A percentile compares a stretch with the other conserved stretches of the same genome.
Evolutionary conservation across 2,888 invertebrate genomes (phyloP).

Genomic region (Cetonia aurata): DNA sequence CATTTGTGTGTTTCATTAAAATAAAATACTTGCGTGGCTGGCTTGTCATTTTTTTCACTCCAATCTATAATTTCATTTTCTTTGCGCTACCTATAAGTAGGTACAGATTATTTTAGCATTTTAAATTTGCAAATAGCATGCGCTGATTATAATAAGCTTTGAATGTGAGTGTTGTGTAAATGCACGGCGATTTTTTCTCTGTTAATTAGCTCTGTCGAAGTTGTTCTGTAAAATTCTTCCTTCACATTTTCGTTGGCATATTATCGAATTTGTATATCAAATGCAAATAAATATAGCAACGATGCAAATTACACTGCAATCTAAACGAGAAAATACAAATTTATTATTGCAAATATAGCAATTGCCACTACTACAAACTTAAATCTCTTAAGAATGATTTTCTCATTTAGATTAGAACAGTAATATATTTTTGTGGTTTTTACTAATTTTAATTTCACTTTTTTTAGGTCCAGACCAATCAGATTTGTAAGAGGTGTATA

Average conservation of each 20-base stretch:
- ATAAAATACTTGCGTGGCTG: conserved; percentile 38
- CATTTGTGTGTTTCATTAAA: conserved; percentile 46
- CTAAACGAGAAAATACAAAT: too few species aligned
- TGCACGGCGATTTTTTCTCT: too few species aligned
- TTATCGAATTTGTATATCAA: conserved; percentile 45
- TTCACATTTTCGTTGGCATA: conserved; percentile 15
- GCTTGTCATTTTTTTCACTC: conserved; percentile 31
- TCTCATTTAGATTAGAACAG: conserved; percentile 17
- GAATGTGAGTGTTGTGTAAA: conserved; percentile 17
- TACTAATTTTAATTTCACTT: conserved; percentile 48
- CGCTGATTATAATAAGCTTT: conserved; percentile 24
- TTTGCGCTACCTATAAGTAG: background rate
- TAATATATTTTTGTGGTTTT: background rate
- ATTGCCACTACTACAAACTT: too few species aligned
- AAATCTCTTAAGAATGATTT: background rate
- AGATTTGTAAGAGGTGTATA: conserved; percentile 68
- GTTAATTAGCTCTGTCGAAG: too few species aligned
- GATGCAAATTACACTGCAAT: too few species aligned
- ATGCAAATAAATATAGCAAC: conserved; percentile 50
- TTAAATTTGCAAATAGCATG: conserved; percentile 8
- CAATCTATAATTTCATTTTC: conserved; percentile 24
- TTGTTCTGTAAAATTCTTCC: too few species aligned
- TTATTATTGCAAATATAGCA: too few species aligned
- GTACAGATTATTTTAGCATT: background rate
- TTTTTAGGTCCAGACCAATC: conserved; percentile 74